phyloP scores from a whole-genome alignment of 2,113 vertebrate genomes.

The Trachemys scripta region DNA sequence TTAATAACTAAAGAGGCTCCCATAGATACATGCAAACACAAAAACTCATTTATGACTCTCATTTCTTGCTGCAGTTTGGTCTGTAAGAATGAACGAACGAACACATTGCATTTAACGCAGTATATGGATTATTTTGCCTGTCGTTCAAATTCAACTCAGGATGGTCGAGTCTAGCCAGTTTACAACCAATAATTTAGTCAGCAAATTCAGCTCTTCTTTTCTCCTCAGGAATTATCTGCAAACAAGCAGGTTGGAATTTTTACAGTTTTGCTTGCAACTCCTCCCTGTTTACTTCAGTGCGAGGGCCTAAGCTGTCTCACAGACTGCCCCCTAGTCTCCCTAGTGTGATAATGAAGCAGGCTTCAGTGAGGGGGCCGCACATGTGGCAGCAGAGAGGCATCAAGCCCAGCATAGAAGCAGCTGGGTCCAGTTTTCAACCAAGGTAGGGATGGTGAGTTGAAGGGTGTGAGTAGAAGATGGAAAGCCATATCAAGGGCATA shows the following conservation, averaged over 20 bases:
- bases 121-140: not conserved
- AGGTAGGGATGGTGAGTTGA: not conserved
- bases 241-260: not conserved
- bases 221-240: not conserved
- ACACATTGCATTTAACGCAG: not conserved
- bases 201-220: rapidly evolving
- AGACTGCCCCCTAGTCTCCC: not conserved
- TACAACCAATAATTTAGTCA: not conserved
- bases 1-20: not conserved
- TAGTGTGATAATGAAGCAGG: not conserved
- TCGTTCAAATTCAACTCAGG: not conserved
- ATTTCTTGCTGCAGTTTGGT: not conserved
- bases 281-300: not conserved
- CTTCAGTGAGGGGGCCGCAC: not conserved
- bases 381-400: not conserved
- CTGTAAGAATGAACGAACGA: not conserved
- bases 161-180: not conserved
- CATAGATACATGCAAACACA: not conserved
- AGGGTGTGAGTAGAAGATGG: not conserved
- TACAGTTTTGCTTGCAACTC: rapidly evolving
- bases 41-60: not conserved
- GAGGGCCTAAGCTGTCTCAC: not conserved
- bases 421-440: rapidly evolving
- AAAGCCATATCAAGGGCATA: not conserved
- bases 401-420: not conserved